These are phyloP conservation scores for Cavia porcellus DNA, from an alignment of 2,113 vertebrate genomes.

Conservation along the genomic window DNA sequence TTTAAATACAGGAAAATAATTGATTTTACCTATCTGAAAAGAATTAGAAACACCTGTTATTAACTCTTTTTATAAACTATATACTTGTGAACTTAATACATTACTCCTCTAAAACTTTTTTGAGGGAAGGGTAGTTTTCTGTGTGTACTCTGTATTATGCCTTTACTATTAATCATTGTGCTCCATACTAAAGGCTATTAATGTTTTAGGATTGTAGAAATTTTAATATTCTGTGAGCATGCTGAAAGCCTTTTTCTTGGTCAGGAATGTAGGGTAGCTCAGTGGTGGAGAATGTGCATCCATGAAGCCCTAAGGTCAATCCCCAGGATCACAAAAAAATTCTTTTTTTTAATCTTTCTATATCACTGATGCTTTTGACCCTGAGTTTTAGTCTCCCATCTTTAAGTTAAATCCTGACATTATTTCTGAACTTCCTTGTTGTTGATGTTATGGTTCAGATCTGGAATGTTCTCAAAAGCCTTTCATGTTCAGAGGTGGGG, in stretches of 20 bases:
- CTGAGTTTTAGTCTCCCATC: background rate
- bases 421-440: slow-evolving; percentile 42
- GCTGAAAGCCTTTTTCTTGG: background rate
- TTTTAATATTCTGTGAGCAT: background rate
- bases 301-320: background rate
- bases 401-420: slow-evolving; percentile 26
- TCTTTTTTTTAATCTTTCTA: background rate
- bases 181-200: background rate
- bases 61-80: background rate
- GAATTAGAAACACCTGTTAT: background rate
- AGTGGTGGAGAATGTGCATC: background rate
- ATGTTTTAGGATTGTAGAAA: background rate
- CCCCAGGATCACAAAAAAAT: background rate
- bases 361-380: background rate
- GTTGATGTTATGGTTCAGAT: background rate
- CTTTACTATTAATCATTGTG: slow-evolving; percentile 37
- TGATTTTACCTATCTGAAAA: background rate
- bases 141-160: background rate
- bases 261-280: background rate
- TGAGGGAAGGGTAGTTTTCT: background rate
- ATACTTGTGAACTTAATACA: background rate
- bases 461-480: background rate
- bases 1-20: background rate
- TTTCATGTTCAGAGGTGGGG: background rate
- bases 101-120: background rate